These are phyloP conservation scores for Tricholaema leucomelas DNA, from an alignment of 2,113 vertebrate genomes.

Conservation along the genomic window DNA sequence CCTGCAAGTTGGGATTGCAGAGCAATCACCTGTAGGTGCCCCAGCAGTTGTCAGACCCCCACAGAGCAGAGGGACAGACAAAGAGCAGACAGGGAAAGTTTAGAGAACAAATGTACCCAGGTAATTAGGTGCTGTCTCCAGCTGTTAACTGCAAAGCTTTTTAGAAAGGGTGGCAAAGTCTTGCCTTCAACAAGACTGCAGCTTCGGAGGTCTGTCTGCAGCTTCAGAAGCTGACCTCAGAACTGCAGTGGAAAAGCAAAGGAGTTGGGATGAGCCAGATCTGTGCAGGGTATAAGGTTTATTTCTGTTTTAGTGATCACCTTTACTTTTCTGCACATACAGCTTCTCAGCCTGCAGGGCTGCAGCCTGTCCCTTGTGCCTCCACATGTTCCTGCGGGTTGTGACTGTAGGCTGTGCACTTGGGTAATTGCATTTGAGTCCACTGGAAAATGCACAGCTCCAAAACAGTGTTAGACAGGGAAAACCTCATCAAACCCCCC, in stretches of 20 bases:
- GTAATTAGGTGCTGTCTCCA: not conserved
- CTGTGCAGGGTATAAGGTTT: not conserved
- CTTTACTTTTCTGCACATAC: not conserved
- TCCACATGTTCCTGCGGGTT: fast-evolving
- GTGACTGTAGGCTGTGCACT: fast-evolving
- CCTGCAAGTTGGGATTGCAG: not conserved
- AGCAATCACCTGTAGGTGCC: not conserved
- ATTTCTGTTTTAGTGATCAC: not conserved
- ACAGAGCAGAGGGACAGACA: not conserved
- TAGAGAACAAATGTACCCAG: not conserved
- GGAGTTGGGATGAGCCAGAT: not conserved
- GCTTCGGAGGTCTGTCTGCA: not conserved
- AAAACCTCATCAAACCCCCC: not conserved
- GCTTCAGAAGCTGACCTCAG: not conserved
- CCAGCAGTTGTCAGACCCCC: not conserved
- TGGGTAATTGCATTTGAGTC: not conserved
- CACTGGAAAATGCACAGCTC: not conserved
- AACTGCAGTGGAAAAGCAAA: not conserved
- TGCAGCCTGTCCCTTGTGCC: not conserved
- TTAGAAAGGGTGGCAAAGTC: not conserved
- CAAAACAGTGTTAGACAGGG: not conserved
- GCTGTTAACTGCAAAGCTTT: too few species aligned
- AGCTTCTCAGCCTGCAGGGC: not conserved
- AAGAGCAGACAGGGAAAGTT: not conserved
- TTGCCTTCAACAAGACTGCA: not conserved